phyloP scores from a whole-genome alignment of 2,113 vertebrate species.

The Delphinus delphis region DNA sequence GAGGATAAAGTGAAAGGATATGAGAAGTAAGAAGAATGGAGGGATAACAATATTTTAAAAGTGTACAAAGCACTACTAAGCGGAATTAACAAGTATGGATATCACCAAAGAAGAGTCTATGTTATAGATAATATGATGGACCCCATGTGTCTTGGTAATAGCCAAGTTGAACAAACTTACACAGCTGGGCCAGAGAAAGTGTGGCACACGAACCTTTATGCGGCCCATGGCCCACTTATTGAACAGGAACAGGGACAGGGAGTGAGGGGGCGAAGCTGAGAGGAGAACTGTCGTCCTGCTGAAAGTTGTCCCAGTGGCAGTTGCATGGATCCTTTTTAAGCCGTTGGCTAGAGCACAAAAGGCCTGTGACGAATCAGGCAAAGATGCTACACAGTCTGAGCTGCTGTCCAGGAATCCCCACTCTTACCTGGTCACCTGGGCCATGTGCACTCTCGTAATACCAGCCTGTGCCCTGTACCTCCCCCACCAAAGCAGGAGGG shows the following conservation, averaged over 20 bases:
- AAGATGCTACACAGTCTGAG: not conserved
- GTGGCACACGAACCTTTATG: not conserved
- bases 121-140: not conserved
- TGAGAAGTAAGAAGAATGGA: slow-evolving; percentile 16
- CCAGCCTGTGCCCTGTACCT: not conserved
- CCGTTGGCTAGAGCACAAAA: not conserved
- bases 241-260: not conserved
- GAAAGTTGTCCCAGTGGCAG: not conserved
- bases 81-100: not conserved
- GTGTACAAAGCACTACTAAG: not conserved
- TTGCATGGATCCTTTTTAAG: not conserved
- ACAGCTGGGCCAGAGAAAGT: not conserved
- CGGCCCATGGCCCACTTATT: not conserved
- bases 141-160: not conserved
- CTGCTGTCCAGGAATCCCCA: not conserved
- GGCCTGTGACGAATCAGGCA: not conserved
- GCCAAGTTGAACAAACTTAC: not conserved
- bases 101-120: not conserved
- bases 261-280: not conserved
- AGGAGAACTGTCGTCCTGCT: not conserved
- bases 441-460: not conserved
- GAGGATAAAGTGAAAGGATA: not conserved
- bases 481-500: not conserved
- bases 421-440: not conserved
- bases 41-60: not conserved